Conservation (phyloP, 2,888 invertebrate genomes). For the Eilema griseolum region DNA sequence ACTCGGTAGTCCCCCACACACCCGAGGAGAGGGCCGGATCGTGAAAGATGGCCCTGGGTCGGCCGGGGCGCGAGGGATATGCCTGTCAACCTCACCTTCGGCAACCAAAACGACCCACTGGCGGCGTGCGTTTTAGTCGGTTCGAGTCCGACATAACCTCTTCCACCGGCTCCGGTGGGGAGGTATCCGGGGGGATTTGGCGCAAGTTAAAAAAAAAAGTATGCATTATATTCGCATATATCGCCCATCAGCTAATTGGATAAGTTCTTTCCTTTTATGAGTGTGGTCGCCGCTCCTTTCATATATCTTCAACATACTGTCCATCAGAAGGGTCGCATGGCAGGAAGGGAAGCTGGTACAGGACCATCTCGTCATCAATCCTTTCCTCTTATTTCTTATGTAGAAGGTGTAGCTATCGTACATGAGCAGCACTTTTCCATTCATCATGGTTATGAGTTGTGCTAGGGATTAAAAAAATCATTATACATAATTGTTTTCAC, state of each 20-base stretch:
- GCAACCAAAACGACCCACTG: no score
- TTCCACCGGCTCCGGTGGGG: no score
- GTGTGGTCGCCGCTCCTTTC: slow-evolving; percentile 5
- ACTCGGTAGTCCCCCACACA: no score
- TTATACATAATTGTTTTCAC: background rate
- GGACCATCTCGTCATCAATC: slow-evolving; percentile 21
- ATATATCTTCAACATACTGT: slow-evolving; percentile 12
- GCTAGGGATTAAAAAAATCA: slow-evolving; percentile 11
- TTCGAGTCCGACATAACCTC: no score
- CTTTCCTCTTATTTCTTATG: slow-evolving; percentile 34
- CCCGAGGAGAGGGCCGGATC: no score
- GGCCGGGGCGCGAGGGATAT: no score
- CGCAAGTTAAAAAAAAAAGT: no score
- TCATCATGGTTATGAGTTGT: slow-evolving; percentile 32
- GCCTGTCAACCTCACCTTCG: no score
- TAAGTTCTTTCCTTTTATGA: slow-evolving; percentile 16
- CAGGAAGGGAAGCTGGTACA: slow-evolving; percentile 27
- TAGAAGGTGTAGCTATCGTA: slow-evolving; percentile 41
- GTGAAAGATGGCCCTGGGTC: no score
- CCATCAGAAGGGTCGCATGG: slow-evolving; percentile 20
- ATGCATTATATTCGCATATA: slow-evolving; percentile 14
- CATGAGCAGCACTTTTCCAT: slow-evolving; percentile 30
- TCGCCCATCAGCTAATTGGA: slow-evolving; percentile 7
- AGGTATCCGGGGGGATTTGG: no score
- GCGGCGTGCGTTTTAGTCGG: no score